phyloP scores from a whole-genome alignment of 2,888 invertebrate genomes.

The Tetheella fluctuosa region DNA sequence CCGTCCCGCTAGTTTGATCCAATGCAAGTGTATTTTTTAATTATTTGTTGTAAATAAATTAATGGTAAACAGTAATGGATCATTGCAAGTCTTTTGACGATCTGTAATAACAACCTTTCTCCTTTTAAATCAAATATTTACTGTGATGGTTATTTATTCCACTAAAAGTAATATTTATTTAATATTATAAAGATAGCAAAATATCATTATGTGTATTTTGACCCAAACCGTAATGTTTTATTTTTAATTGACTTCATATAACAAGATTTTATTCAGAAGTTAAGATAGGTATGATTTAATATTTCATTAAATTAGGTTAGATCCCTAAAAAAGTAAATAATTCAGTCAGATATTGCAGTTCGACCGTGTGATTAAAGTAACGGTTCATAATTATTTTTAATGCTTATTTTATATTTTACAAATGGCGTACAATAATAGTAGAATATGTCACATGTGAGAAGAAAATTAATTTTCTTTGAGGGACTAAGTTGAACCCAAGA shows the following conservation, averaged over 20 bases:
- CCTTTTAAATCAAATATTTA: background rate
- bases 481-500: too few relatives aligned
- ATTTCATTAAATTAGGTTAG: conserved; percentile 1
- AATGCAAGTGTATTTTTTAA: too few relatives aligned
- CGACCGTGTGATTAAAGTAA: conserved; percentile 40
- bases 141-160: background rate
- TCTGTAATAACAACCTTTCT: conserved; percentile 4
- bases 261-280: background rate
- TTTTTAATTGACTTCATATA: too few relatives aligned
- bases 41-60: too few relatives aligned
- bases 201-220: background rate
- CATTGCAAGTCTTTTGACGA: conserved; percentile 1
- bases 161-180: background rate
- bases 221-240: too few relatives aligned
- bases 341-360: conserved; percentile 33
- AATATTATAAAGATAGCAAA: background rate
- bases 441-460: too few relatives aligned
- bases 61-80: background rate
- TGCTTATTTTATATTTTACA: conserved; percentile 28
- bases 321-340: conserved; percentile 10
- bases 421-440: conserved; percentile 19
- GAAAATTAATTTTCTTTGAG: too few relatives aligned
- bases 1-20: too few relatives aligned
- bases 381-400: conserved; percentile 34
- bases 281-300: conserved; percentile 15